These are phyloP conservation scores for Drosophila carrolli DNA, from an alignment of 1,140 invertebrate species.

Conservation along the genomic window DNA sequence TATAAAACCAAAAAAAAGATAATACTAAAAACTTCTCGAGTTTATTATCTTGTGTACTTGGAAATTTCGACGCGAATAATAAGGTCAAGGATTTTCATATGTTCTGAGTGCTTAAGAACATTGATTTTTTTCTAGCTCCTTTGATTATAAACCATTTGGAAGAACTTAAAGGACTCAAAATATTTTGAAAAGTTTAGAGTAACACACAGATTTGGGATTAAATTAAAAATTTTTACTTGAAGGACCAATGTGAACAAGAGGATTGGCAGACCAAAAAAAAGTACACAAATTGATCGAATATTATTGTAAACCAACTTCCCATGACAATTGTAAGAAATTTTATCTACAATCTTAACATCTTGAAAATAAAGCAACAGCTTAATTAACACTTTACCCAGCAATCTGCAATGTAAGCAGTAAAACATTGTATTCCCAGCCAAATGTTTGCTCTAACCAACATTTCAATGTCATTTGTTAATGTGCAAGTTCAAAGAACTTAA, in stretches of 20 bases:
- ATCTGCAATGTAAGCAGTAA: neutral
- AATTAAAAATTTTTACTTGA: neutral
- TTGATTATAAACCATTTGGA: neutral
- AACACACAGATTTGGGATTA: no score
- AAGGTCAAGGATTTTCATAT: slow-evolving; percentile 72
- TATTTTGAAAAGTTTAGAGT: no score
- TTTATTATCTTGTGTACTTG: slow-evolving; percentile 65
- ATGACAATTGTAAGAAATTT: neutral
- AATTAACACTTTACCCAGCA: neutral
- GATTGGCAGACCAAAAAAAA: no score
- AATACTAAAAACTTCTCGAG: slow-evolving; percentile 66
- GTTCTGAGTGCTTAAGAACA: slow-evolving; percentile 31
- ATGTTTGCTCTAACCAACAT: neutral
- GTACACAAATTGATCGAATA: no score
- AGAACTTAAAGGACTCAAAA: no score
- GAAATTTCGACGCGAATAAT: slow-evolving; percentile 28
- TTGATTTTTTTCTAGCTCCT: slow-evolving; percentile 2
- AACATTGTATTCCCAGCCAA: neutral
- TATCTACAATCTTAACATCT: neutral
- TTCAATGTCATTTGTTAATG: slow-evolving; percentile 2
- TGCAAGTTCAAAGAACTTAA: slow-evolving; percentile 43
- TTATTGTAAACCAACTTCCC: no score
- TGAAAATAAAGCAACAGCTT: neutral
- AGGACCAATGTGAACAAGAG: neutral
- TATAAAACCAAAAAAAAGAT: slow-evolving; percentile 23